A percentile compares a stretch with the other conserved stretches of the same genome.
Conservation (phyloP, 2,888 invertebrate genomes). For the Furcula furcula region DNA sequence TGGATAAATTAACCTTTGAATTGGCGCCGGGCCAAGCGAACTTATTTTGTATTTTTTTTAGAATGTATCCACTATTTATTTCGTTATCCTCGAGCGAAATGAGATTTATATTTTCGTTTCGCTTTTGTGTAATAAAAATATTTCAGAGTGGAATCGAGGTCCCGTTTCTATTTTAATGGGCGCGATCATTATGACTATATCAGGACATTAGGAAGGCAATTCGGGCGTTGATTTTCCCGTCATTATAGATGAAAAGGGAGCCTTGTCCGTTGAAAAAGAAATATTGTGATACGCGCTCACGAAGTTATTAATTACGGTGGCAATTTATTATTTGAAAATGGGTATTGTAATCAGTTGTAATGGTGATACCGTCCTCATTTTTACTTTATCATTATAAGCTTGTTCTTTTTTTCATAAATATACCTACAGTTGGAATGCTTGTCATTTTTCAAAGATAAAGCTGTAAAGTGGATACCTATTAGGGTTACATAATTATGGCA, state of each 20-base stretch:
- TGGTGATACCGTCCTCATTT: no score
- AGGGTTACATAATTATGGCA: no score
- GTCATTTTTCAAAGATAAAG: no score
- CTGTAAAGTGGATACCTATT: no score
- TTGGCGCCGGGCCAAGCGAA: constrained; percentile 18
- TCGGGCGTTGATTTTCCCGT: constrained; percentile 18
- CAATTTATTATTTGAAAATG: background rate
- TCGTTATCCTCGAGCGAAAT: constrained; percentile 26
- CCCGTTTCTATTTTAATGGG: constrained; percentile 31
- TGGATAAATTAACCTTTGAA: constrained; percentile 34
- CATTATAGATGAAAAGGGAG: constrained; percentile 10
- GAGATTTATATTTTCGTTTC: constrained; percentile 22
- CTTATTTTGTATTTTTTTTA: constrained; percentile 24
- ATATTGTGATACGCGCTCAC: background rate
- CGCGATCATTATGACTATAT: constrained; percentile 28
- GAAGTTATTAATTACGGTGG: background rate
- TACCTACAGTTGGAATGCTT: no score
- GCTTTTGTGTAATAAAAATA: constrained; percentile 10
- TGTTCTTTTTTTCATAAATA: no score
- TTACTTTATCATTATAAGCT: no score
- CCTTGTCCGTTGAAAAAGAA: constrained; percentile 3
- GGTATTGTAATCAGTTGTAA: background rate
- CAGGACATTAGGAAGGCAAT: constrained; percentile 16
- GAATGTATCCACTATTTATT: constrained; percentile 29
- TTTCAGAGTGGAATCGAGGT: constrained; percentile 10